Evolutionary conservation across 53 echinoderm and acorn worm genomes (phyloP).

Genomic region (Luidia sarsii): DNA sequence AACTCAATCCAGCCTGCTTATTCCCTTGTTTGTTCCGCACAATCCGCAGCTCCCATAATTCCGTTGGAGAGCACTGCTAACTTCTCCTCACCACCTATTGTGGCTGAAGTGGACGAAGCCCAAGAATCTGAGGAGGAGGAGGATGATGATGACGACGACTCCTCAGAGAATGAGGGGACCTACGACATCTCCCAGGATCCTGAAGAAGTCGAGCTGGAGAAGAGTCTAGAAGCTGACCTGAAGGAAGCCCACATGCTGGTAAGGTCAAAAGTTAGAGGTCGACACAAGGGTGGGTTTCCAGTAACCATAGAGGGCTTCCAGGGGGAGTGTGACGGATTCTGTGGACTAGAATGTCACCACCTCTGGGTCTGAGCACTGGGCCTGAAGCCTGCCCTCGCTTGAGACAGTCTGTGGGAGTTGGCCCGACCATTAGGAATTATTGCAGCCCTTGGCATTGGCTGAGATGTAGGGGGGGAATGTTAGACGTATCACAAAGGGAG

Average conservation of each 20-base stretch:
- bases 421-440: too few species aligned
- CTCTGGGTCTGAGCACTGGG: too few species aligned
- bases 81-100: neutral
- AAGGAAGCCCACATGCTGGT: constrained; percentile 52
- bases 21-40: neutral
- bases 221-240: constrained; percentile 55
- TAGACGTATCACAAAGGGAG: too few species aligned
- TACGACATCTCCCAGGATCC: constrained; percentile 17
- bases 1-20: too few species aligned
- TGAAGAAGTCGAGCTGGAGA: constrained; percentile 47
- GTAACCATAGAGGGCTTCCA: too few species aligned
- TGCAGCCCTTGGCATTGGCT: too few species aligned
- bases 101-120: neutral
- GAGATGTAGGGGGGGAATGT: too few species aligned
- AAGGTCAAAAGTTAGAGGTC: neutral
- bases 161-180: constrained; percentile 44
- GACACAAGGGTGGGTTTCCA: too few species aligned
- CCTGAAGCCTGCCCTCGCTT: too few species aligned
- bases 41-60: constrained; percentile 13
- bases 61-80: neutral
- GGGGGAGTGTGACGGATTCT: too few species aligned
- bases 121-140: neutral
- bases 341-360: too few species aligned
- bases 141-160: constrained; percentile 24
- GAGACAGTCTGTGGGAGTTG: too few species aligned